phyloP scores from a whole-genome alignment of 2,113 vertebrate species.

The Podarcis muralis region DNA sequence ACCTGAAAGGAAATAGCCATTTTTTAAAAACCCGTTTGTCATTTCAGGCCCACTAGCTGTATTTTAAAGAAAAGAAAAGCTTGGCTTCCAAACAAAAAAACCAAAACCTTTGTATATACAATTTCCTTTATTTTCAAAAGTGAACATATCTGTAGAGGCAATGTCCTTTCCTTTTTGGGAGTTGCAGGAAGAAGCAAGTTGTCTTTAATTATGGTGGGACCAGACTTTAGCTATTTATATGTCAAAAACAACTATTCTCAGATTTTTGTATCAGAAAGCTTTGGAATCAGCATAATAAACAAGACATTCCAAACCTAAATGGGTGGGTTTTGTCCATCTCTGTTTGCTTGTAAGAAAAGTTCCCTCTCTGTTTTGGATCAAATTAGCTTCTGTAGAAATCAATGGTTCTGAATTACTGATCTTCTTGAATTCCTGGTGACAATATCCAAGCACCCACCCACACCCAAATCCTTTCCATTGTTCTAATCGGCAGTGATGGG shows the following conservation, averaged over 20 bases:
- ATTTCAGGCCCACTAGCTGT: not conserved
- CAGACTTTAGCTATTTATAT: not conserved
- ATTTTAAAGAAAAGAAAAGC: no score
- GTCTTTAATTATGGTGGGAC: not conserved
- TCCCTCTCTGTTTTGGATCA: not conserved
- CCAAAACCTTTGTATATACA: not conserved
- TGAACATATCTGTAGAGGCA: not conserved
- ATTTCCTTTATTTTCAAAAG: not conserved
- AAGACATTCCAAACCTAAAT: not conserved
- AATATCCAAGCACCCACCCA: no score
- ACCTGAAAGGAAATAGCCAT: not conserved
- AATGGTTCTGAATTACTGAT: fast-evolving
- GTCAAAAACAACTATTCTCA: not conserved
- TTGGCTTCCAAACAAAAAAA: not conserved
- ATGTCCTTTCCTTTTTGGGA: not conserved
- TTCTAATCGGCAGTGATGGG: not conserved
- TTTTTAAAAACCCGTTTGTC: not conserved
- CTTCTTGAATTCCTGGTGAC: not conserved
- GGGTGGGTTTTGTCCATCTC: not conserved
- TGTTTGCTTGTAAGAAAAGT: not conserved
- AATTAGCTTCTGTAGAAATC: not conserved
- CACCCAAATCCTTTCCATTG: not conserved
- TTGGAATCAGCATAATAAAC: not conserved
- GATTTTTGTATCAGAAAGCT: not conserved
- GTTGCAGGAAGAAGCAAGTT: not conserved